phyloP scores from a whole-genome alignment of 1,140 invertebrate species.

The Neodiprion fabricii region DNA sequence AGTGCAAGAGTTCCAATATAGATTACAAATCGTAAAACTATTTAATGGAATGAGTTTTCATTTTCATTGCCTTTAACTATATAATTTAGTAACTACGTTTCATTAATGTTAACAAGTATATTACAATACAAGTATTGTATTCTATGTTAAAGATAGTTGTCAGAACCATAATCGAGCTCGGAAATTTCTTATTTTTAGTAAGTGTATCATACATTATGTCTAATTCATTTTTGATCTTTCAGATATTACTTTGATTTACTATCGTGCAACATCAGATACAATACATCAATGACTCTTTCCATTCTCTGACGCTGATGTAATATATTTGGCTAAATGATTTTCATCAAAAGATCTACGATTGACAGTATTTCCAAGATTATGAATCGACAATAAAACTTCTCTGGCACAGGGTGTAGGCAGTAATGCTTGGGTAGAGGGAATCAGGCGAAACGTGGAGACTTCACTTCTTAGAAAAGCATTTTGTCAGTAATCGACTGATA shows the following conservation, averaged over 20 bases:
- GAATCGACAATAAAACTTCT: neutral
- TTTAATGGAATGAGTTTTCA: neutral
- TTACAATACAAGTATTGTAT: neutral
- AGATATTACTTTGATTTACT: neutral
- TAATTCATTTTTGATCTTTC: constrained; percentile 3
- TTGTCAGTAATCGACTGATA: neutral
- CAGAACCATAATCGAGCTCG: neutral
- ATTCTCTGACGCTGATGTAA: neutral
- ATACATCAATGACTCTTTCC: neutral
- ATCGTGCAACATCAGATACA: neutral
- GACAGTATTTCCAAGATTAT: neutral
- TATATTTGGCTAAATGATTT: constrained; percentile 1
- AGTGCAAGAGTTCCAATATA: neutral
- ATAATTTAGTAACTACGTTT: neutral
- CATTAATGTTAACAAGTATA: neutral
- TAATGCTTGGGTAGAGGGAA: neutral
- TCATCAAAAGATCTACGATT: neutral
- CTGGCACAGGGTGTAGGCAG: neutral
- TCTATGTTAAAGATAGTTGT: neutral
- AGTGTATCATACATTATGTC: neutral
- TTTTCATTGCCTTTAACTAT: neutral
- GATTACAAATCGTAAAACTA: neutral
- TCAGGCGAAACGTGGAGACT: neutral
- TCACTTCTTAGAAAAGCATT: neutral
- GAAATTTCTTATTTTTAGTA: neutral